Conservation (phyloP, 2,797 vertebrate species). For the Smutsia gigantea region DNA sequence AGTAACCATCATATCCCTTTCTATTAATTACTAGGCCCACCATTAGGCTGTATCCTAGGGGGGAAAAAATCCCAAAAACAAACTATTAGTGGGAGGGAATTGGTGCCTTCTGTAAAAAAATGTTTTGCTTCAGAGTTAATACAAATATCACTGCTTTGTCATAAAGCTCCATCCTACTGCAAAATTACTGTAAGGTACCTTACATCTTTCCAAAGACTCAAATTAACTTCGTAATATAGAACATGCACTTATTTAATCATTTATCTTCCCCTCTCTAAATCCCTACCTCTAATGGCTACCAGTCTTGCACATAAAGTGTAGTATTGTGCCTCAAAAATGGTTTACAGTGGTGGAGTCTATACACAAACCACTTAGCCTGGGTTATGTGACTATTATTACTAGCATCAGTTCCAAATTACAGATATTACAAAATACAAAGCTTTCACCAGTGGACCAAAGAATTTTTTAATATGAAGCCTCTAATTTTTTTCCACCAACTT, state of each 20-base stretch:
- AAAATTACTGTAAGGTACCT: background rate
- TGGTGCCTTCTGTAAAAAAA: background rate
- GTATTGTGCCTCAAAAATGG: background rate
- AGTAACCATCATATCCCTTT: conserved; percentile 47
- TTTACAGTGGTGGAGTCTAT: background rate
- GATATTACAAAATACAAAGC: background rate
- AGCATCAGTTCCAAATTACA: background rate
- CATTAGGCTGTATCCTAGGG: background rate
- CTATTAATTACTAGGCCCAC: background rate
- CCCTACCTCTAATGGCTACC: background rate
- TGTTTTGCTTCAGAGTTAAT: conserved; percentile 41
- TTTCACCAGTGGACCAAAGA: background rate
- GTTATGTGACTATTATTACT: background rate
- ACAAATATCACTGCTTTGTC: background rate
- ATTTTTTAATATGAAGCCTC: background rate
- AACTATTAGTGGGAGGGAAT: background rate
- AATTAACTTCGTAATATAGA: background rate
- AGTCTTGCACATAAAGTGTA: background rate
- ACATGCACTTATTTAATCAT: background rate
- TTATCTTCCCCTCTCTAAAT: background rate
- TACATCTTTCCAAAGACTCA: conserved; percentile 20
- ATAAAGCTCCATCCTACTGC: background rate
- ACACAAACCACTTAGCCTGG: background rate
- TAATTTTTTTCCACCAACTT: conserved; percentile 39
- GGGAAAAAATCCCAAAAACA: background rate